Evolutionary conservation across 2,113 vertebrate genomes (phyloP).

Genomic region (Eonycteris spelaea): DNA sequence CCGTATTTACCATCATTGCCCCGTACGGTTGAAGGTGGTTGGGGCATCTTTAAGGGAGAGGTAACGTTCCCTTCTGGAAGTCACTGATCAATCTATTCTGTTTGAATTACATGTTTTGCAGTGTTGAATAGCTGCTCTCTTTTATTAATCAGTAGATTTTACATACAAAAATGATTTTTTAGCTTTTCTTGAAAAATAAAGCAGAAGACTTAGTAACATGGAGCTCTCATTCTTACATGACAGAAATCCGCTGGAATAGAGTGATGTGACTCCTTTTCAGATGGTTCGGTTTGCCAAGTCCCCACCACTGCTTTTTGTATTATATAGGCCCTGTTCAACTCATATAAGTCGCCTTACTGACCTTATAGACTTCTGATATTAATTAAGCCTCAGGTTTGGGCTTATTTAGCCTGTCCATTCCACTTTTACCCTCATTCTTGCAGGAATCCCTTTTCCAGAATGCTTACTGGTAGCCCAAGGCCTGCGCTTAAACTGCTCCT

Average conservation of each 20-base stretch:
- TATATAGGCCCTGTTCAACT: neutral
- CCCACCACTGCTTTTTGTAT: neutral
- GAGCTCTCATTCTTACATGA: neutral
- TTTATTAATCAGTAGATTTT: neutral
- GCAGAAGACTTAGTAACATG: neutral
- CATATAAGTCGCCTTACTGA: neutral
- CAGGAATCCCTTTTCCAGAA: neutral
- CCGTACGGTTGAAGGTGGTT: neutral
- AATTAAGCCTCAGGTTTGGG: neutral
- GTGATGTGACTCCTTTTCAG: neutral
- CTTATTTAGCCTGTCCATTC: neutral
- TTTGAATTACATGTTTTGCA: neutral
- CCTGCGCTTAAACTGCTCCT: neutral
- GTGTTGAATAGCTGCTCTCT: neutral
- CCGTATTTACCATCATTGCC: neutral
- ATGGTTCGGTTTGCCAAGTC: neutral
- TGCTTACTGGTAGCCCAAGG: neutral
- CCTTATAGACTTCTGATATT: neutral
- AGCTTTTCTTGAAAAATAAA: slow-evolving; percentile 10
- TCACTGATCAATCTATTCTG: neutral
- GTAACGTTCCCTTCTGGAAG: neutral
- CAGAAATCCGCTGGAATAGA: neutral
- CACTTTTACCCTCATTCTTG: neutral
- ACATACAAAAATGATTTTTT: neutral
- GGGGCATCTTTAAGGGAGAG: neutral